Conservation (phyloP, 2,888 invertebrate genomes). For the Phortica magna region DNA sequence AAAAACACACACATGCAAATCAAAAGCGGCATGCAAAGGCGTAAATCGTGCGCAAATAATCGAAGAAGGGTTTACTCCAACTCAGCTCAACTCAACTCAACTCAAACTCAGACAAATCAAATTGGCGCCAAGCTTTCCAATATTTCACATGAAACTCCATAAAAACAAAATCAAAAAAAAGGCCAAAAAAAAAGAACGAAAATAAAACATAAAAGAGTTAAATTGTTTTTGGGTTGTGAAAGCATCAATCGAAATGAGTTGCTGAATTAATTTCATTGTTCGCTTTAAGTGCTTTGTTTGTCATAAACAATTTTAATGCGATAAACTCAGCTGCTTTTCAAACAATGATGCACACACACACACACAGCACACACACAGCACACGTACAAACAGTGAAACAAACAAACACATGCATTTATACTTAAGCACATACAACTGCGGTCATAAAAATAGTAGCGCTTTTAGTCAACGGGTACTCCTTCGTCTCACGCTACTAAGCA, state of each 20-base stretch:
- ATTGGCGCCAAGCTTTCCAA: background rate
- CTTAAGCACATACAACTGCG: no score
- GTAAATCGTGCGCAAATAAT: slow-evolving; percentile 30
- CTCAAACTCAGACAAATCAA: background rate
- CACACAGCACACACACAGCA: no score
- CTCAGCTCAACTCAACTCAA: background rate
- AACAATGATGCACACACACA: background rate
- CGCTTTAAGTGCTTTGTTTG: slow-evolving; percentile 31
- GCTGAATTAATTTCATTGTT: slow-evolving; percentile 2
- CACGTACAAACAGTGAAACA: no score
- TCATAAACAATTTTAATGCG: slow-evolving; percentile 27
- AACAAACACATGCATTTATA: no score
- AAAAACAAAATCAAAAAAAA: background rate
- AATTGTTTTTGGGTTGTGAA: background rate
- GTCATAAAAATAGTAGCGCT: no score
- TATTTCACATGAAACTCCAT: background rate
- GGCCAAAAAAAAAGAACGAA: no score
- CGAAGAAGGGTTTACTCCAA: slow-evolving; percentile 3
- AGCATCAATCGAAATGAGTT: background rate
- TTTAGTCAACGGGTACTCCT: no score
- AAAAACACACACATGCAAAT: background rate
- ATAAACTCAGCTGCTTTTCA: slow-evolving; percentile 13
- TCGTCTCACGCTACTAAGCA: no score
- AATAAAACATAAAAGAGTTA: no score
- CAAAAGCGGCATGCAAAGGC: background rate